Conservation (phyloP, 2,113 vertebrate species). For the Tamias sibiricus region DNA sequence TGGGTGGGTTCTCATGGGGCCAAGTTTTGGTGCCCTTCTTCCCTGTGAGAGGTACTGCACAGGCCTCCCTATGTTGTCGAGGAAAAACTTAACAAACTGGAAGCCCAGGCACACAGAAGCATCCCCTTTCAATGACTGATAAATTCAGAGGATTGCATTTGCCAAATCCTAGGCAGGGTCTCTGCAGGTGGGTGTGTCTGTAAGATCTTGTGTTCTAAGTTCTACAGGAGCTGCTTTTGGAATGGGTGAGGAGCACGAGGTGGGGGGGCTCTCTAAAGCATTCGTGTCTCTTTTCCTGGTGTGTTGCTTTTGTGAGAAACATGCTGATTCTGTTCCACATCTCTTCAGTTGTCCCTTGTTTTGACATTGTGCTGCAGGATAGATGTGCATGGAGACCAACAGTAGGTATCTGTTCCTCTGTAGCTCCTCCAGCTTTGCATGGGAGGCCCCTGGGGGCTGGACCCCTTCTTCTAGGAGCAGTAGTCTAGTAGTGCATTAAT, state of each 20-base stretch:
- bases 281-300: not conserved
- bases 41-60: accelerated
- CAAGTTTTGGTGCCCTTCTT: accelerated
- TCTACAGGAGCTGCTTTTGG: not conserved
- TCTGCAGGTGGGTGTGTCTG: not conserved
- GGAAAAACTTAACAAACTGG: not conserved
- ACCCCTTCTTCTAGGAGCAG: constrained; percentile 59
- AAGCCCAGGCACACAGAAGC: not conserved
- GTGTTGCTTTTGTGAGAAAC: not conserved
- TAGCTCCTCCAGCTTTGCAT: constrained; percentile 80
- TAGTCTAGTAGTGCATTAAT: constrained; percentile 47
- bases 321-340: constrained; percentile 71
- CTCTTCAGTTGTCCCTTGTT: constrained; percentile 87
- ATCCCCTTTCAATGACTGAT: not conserved
- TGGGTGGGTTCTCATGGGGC: not conserved
- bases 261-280: not conserved
- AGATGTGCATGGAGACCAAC: constrained; percentile 86
- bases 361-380: constrained; percentile 89
- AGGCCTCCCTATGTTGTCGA: not conserved
- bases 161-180: not conserved
- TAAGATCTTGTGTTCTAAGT: not conserved
- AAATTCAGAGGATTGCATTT: not conserved
- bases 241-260: not conserved
- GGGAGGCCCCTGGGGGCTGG: constrained; percentile 66
- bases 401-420: constrained; percentile 86